Evolutionary conservation across 1,140 invertebrate genomes (phyloP).

Genomic region (Drosophila azteca): DNA sequence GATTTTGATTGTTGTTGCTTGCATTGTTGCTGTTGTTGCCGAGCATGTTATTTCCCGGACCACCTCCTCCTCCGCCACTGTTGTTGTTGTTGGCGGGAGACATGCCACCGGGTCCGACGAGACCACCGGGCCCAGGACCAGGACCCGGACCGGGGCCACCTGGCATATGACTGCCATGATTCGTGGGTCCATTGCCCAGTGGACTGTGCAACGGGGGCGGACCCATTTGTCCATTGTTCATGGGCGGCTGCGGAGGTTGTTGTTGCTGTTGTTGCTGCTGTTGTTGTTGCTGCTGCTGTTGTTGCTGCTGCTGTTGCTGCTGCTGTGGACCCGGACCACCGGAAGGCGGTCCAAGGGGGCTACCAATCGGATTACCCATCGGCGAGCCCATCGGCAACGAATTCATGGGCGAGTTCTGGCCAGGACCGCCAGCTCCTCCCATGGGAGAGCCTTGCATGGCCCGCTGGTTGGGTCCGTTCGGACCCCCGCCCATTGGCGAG

Average conservation of each 20-base stretch:
- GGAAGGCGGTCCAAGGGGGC: constrained; percentile 87
- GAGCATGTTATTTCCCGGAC: constrained; percentile 44
- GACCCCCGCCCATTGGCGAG: constrained; percentile 87
- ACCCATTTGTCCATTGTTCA: constrained; percentile 83
- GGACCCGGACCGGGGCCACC: constrained; percentile 74
- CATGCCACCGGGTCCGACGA: constrained; percentile 67
- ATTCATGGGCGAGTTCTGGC: constrained; percentile 86
- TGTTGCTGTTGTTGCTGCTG: constrained; percentile 61
- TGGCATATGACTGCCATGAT: constrained; percentile 70
- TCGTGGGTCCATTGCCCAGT: constrained; percentile 75
- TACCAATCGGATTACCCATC: constrained; percentile 89
- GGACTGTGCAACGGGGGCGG: constrained; percentile 81
- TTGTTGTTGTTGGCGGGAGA: constrained; percentile 63
- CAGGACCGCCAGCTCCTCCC: constrained; percentile 84
- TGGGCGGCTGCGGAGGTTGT: constrained; percentile 79
- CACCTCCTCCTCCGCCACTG: constrained; percentile 23
- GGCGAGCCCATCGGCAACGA: constrained; percentile 89
- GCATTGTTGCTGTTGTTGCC: constrained; percentile 62
- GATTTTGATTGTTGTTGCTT: constrained; percentile 80
- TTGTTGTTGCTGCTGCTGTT: constrained; percentile 57
- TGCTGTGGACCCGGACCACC: constrained; percentile 84
- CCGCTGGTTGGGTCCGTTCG: constrained; percentile 84
- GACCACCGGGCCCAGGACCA: constrained; percentile 62
- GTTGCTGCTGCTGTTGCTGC: constrained; percentile 56
- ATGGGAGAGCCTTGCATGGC: constrained; percentile 86